These are phyloP conservation scores for Arenaria interpres DNA, from an alignment of 2,113 vertebrate genomes.

Conservation along the genomic window DNA sequence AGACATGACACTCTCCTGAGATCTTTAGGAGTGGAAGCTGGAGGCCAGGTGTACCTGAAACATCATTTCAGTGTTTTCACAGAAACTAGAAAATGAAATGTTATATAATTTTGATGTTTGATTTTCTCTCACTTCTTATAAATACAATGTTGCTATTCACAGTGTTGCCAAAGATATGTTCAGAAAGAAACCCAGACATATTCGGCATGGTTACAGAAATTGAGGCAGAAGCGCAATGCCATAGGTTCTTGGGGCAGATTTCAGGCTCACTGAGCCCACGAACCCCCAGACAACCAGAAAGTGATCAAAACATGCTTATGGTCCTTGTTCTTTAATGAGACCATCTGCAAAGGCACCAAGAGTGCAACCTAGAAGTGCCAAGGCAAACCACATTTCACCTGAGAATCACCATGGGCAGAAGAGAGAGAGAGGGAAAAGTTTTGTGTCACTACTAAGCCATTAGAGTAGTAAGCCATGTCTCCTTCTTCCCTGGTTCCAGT, in stretches of 20 bases:
- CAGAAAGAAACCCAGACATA: not conserved
- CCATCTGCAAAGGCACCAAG: not conserved
- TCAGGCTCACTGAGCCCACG: not conserved
- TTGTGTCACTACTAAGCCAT: not conserved
- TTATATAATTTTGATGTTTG: not conserved
- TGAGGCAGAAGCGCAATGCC: not conserved
- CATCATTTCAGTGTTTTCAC: not conserved
- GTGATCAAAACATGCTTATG: fast-evolving
- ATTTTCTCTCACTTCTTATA: not conserved
- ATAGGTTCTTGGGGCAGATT: not conserved
- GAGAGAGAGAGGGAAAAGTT: not conserved
- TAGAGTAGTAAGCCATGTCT: not conserved
- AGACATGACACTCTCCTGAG: not conserved
- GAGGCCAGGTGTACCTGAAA: not conserved
- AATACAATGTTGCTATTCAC: not conserved
- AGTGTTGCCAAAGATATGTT: not conserved
- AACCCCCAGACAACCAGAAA: not conserved
- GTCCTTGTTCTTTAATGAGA: not conserved
- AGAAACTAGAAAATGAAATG: not conserved
- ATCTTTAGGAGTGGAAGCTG: not conserved
- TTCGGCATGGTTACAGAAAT: not conserved
- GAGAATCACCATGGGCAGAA: not conserved
- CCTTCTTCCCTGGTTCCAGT: not conserved
- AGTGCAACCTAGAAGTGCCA: not conserved
- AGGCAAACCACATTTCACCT: not conserved